Base-by-base conservation (phyloP, 2,797 vertebrate genomes). In the Falco peregrinus region DNA sequence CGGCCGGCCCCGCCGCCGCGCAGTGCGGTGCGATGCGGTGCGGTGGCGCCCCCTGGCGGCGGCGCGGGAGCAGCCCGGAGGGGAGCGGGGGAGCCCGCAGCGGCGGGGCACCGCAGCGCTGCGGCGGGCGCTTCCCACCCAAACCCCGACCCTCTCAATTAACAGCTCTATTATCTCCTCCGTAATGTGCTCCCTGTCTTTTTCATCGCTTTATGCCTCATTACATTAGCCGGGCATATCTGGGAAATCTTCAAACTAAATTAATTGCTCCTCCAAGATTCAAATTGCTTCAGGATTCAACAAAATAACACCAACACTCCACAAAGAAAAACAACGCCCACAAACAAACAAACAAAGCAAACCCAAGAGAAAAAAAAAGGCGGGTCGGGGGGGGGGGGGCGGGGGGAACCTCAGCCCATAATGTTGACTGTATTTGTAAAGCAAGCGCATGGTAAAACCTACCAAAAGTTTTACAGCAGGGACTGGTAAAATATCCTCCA, bases 31-130 rank as follows among this genome's bases (percentile, higher is more conserved):
- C 28, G 37, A 18, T 3, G 57, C 70, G 17, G 75, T 8, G 29
- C 51, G 10, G 76, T 41, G 81, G 90, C 51, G 78, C 29, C 43
- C 78, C 79, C 85, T 91, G 79, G 82, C 54, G 94, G 87, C 39
- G 20, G 2, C 41, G 7, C 6, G 11, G 39, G 10, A 37, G 56
- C 68, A 31, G 48, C 17, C 12, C 31, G 13, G 29, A 16, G 57
- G 31, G 45, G 22, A 10, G 39, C 13, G 24, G 35, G 41, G 13
- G 41, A 41, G 41, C 41, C 41, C 41, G 14, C 41, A 41, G 41
- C 35, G 24, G 51, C 16, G 29, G 33, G 19, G 39, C 28, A 12
- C 51, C 7, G 53, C 53, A n/a, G 43, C 16, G 2, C n/a, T 6
- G 41, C 22, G 33, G 45, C 45, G 50, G 18, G 39, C 18, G 13